A percentile compares a stretch with the other conserved stretches of the same genome.
Evolutionary conservation across 1,140 invertebrate genomes (phyloP).

Genomic region (Watersipora subatra): DNA sequence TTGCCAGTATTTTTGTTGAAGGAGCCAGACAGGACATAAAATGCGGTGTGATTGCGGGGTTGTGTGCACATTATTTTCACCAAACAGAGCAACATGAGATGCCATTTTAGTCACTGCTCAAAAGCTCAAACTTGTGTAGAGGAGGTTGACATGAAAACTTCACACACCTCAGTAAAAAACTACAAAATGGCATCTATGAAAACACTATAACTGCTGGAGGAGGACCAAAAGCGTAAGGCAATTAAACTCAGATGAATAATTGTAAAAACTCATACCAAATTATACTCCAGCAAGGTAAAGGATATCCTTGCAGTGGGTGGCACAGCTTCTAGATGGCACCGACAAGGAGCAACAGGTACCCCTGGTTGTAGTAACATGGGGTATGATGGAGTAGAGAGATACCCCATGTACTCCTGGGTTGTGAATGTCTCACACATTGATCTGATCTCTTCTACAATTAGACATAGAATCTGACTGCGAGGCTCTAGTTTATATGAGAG

Average conservation of each 20-base stretch:
- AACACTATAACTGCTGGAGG: background rate
- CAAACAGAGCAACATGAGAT: no score
- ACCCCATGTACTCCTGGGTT: background rate
- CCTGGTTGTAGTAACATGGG: background rate
- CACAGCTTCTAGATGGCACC: background rate
- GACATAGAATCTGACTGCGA: no score
- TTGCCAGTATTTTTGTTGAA: no score
- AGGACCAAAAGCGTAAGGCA: no score
- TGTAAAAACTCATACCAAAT: background rate
- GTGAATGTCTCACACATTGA: background rate
- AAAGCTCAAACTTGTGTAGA: no score
- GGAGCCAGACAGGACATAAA: no score
- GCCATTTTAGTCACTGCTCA: no score
- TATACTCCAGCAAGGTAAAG: background rate
- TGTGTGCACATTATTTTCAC: no score
- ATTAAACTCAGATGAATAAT: no score
- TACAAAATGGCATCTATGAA: background rate
- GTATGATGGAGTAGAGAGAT: background rate
- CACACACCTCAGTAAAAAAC: background rate
- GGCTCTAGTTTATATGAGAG: no score
- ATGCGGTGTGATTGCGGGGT: no score
- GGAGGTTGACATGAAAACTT: background rate
- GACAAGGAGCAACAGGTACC: background rate
- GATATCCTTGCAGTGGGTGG: background rate
- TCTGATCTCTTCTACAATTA: background rate